A percentile compares a stretch with the other conserved stretches of the same genome.
Evolutionary conservation across 2,797 vertebrate genomes (phyloP).

Genomic region (Sphenodon punctatus): DNA sequence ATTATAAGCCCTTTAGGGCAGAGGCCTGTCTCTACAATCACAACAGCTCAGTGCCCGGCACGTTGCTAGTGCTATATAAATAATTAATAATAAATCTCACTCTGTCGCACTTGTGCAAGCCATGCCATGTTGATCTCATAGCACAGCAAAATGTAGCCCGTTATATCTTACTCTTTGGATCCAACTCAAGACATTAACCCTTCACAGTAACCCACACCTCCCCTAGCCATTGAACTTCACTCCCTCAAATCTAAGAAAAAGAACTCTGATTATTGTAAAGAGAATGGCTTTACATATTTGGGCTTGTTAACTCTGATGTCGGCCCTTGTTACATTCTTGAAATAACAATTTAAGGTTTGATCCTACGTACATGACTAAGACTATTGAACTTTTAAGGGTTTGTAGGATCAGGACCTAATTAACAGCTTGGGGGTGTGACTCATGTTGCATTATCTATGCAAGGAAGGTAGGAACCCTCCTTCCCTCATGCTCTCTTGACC

Average conservation of each 20-base stretch:
- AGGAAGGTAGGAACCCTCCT: too few species aligned
- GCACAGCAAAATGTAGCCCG: not conserved
- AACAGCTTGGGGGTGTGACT: slow-evolving; percentile 20
- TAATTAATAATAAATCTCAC: not conserved
- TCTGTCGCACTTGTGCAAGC: not conserved
- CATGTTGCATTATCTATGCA: slow-evolving; percentile 39
- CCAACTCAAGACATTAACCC: not conserved
- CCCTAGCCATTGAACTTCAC: not conserved
- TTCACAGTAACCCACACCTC: not conserved
- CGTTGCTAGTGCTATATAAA: too few species aligned
- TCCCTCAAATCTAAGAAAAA: not conserved
- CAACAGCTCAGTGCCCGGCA: too few species aligned
- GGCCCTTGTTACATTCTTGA: rapidly evolving
- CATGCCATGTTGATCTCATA: not conserved
- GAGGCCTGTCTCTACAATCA: too few species aligned
- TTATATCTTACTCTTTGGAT: rapidly evolving
- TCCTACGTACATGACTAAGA: not conserved
- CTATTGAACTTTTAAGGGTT: not conserved
- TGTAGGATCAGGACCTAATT: not conserved
- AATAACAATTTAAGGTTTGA: not conserved
- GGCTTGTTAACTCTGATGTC: not conserved
- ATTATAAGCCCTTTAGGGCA: too few species aligned
- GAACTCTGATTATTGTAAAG: not conserved
- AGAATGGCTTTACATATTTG: not conserved
- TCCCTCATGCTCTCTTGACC: too few species aligned